Base-by-base conservation (phyloP, 2,888 invertebrate genomes). In the Cinara cedri region DNA sequence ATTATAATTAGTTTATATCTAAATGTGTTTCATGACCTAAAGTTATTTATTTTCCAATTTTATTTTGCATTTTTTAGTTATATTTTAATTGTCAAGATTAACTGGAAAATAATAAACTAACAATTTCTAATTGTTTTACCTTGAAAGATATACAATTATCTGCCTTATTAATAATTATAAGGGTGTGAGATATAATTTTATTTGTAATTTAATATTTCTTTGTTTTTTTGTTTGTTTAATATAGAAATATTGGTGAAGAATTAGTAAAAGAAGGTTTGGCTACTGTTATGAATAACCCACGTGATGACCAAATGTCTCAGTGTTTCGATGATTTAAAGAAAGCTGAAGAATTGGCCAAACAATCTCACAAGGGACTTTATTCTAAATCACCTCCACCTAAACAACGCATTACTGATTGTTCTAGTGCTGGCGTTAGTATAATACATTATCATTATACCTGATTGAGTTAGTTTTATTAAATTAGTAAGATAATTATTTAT, bases 261-360 rank as follows among this genome's bases (percentile, higher is more conserved):
- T 88, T 98, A 85, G 95, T 98, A 0, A 89, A 90, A 81, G 96
- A 96, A 86, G 99, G 99, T 10, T 88, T 94, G 76, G 98, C 96
- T 0, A 93, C 93, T 70, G 97, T 98, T 9, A 93, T 99, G 1
- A 90, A 95, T 81, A 97, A 99, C 85, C 90, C 96, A 80, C 95
- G 94, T 84, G 98, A 99, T 85, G 97, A 98, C 85, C 95, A 96
- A 86, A 90, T 98, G 81, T 97, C 98, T 63, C 92, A 94, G 0
- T 92, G 92, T 82, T 99, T 98, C 85, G 98, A 98, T 86, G 92
- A 93, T 82, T 88, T 99, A 34, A 87, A 97, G 81, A 93, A 94
- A 81, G 98, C 98, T 1, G 98, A 99, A 87, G 90, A 91, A 42
- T 95, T 97, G 85, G 98, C 99, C 0, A 89, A 90, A 82, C 98